phyloP scores from a whole-genome alignment of 2,113 vertebrate species.

The Leucopsar rothschildi region DNA sequence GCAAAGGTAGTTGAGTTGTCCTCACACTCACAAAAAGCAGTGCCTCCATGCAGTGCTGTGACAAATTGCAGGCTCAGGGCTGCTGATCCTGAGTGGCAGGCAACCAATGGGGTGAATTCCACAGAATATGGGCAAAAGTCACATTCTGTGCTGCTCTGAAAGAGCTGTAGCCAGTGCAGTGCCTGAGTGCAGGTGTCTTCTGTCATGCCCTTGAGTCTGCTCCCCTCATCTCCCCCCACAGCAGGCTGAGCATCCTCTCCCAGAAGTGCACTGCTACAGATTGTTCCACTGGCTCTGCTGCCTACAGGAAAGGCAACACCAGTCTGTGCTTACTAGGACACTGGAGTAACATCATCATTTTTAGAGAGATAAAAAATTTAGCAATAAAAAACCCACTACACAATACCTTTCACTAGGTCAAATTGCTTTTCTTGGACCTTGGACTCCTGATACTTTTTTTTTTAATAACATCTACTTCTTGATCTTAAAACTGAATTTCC shows the following conservation, averaged over 20 bases:
- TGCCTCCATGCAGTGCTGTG: background rate
- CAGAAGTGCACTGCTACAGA: background rate
- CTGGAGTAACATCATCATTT: background rate
- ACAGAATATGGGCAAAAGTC: background rate
- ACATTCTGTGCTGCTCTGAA: background rate
- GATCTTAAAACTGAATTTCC: background rate
- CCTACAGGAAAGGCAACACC: background rate
- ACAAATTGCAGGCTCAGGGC: background rate
- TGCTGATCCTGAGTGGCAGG: background rate
- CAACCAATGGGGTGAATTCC: background rate
- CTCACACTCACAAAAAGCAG: background rate
- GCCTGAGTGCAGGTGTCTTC: background rate
- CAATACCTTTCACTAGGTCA: background rate
- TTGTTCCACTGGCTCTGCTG: background rate
- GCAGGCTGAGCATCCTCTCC: background rate
- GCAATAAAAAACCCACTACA: background rate
- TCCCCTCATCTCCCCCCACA: accelerated
- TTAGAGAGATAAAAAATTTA: background rate
- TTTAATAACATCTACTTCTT: background rate
- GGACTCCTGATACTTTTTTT: background rate
- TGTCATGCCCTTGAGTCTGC: background rate
- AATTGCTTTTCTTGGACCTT: background rate
- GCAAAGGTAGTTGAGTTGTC: background rate
- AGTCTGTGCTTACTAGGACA: background rate
- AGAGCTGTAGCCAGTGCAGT: background rate